These are phyloP conservation scores for Malurus elegans DNA, from an alignment of 2,113 vertebrate genomes.

Conservation along the genomic window DNA sequence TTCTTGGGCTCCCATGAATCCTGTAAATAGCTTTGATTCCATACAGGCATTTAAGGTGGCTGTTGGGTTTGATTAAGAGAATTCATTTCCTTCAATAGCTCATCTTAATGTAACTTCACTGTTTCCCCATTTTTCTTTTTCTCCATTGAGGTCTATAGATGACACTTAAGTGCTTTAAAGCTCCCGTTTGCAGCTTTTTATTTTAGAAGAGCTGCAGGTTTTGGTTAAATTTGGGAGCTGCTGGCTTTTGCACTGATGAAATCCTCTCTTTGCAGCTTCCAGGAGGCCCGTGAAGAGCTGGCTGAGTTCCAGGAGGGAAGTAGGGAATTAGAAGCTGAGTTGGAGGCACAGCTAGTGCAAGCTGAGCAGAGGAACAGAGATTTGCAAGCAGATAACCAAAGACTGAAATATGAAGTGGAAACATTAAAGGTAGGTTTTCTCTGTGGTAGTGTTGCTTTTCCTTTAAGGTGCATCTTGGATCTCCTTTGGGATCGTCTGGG, in stretches of 20 bases:
- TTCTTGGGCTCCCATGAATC: neutral
- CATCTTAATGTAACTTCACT: neutral
- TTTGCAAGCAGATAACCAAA: constrained; percentile 93
- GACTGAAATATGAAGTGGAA: constrained; percentile 89
- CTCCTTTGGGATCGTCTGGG: neutral
- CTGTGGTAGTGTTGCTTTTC: neutral
- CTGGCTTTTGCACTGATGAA: neutral
- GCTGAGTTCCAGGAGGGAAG: constrained; percentile 98
- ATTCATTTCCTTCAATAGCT: neutral
- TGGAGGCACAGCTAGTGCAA: constrained; percentile 94
- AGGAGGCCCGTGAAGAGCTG: constrained; percentile 94
- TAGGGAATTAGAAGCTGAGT: constrained; percentile 93
- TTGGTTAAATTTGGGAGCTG: neutral
- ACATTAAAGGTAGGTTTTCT: constrained; percentile 84
- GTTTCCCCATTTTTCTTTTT: neutral
- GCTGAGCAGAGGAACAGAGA: constrained; percentile 93
- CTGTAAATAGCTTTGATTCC: neutral
- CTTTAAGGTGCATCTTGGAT: neutral
- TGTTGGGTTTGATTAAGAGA: neutral
- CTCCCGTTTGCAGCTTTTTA: neutral
- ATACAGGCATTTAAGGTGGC: neutral
- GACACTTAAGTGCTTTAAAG: neutral
- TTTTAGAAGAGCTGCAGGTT: neutral
- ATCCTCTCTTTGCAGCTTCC: constrained; percentile 77
- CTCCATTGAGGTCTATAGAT: neutral